Percentiles rank a stretch among this genome's conserved stretches.
These are phyloP conservation scores for Drosophila arizonae DNA, from an alignment of 1,140 invertebrate genomes.

Conservation along the genomic window DNA sequence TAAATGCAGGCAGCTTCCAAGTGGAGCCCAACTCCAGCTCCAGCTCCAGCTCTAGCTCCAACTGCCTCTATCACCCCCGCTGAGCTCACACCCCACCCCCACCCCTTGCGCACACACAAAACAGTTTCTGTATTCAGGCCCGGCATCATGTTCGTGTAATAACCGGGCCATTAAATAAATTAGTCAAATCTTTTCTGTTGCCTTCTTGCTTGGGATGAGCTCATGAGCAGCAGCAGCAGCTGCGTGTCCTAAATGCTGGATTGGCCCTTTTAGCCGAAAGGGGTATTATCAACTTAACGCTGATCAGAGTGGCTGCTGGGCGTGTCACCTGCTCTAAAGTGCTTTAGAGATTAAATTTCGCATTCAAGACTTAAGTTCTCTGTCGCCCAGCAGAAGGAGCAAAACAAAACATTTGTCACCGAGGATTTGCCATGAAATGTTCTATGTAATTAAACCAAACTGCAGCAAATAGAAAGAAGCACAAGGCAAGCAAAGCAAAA, in stretches of 20 bases:
- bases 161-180: constrained; percentile 64
- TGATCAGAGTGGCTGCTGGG: neutral
- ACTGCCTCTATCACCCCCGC: neutral
- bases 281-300: neutral
- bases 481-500: neutral
- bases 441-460: constrained; percentile 39
- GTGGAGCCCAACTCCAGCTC: neutral
- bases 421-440: constrained; percentile 6
- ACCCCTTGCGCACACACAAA: too few relatives aligned
- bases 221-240: neutral
- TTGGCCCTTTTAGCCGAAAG: constrained; percentile 1
- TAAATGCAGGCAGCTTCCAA: constrained; percentile 31
- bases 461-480: constrained; percentile 4
- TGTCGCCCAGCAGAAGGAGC: neutral
- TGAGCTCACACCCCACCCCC: too few relatives aligned
- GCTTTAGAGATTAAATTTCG: constrained; percentile 7
- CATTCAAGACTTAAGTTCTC: neutral
- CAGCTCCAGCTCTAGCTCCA: too few relatives aligned
- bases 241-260: constrained; percentile 19
- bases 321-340: constrained; percentile 12
- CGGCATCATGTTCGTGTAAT: constrained; percentile 56
- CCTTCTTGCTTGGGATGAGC: constrained; percentile 15
- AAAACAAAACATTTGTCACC: constrained; percentile 34
- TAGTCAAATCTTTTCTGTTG: constrained; percentile 56
- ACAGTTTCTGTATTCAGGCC: too few relatives aligned